phyloP scores from a whole-genome alignment of 2,113 vertebrate genomes.

The Cromileptes altivelis region DNA sequence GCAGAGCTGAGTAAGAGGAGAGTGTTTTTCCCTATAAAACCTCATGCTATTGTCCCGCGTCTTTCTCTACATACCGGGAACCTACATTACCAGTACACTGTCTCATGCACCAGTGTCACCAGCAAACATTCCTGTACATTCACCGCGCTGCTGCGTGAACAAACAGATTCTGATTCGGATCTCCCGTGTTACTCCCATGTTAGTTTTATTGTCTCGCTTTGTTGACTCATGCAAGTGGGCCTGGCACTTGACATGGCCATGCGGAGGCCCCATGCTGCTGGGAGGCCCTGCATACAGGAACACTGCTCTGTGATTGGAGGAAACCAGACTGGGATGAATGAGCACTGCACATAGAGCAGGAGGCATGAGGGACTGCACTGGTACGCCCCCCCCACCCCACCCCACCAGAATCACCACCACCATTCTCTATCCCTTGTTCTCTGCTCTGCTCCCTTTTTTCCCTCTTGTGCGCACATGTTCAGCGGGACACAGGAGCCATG shows the following conservation, averaged over 20 bases:
- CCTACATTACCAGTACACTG: not conserved
- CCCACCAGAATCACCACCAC: too few species aligned
- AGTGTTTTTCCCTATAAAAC: not conserved
- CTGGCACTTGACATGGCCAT: conserved; percentile 71
- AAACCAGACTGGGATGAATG: conserved; percentile 68
- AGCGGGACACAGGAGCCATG: conserved; percentile 11
- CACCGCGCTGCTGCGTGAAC: conserved; percentile 3
- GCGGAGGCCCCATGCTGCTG: conserved; percentile 73
- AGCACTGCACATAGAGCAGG: conserved; percentile 72
- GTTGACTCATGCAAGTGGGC: conserved; percentile 72
- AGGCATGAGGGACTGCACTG: conserved; percentile 57
- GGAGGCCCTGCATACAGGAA: conserved; percentile 56
- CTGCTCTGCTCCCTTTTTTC: conserved; percentile 10
- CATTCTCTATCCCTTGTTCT: conserved; percentile 36
- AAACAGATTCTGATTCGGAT: conserved; percentile 37
- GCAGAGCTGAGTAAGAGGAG: not conserved
- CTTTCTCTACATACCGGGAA: not conserved
- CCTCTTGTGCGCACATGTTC: conserved; percentile 19
- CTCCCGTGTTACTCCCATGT: conserved; percentile 51
- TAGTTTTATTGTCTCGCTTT: conserved; percentile 64
- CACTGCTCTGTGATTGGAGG: conserved; percentile 68
- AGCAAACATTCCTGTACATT: conserved; percentile 19
- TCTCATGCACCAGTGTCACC: not conserved
- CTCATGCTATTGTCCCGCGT: not conserved
- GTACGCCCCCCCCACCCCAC: conserved; percentile 21